Evolutionary conservation across 2,113 vertebrate species (phyloP).

Genomic region (Pungitius pungitius): DNA sequence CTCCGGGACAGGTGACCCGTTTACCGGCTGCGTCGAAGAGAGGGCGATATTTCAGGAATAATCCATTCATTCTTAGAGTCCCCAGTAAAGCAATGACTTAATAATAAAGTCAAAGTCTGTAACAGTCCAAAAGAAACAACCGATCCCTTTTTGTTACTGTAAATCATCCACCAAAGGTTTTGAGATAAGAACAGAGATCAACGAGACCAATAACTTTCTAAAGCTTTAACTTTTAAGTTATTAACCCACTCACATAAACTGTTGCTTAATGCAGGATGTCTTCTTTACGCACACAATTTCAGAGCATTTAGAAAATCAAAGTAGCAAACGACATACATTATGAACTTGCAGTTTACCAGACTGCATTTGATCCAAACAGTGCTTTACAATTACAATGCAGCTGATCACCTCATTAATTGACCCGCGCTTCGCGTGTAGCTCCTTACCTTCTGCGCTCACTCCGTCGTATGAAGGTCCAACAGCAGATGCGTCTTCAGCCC

Average conservation of each 20-base stretch:
- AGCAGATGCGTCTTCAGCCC: constrained; percentile 36
- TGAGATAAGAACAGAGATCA: constrained; percentile 3
- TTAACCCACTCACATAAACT: neutral
- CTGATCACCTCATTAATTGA: neutral
- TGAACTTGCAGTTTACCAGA: neutral
- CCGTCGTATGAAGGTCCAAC: neutral
- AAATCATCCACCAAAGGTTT: neutral
- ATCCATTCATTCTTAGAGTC: constrained; percentile 25
- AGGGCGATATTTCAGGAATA: constrained; percentile 28
- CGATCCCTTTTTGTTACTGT: neutral
- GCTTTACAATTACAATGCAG: neutral
- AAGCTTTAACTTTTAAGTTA: neutral
- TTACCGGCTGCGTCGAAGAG: constrained; percentile 29
- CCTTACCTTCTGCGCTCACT: constrained; percentile 60
- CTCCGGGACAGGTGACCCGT: constrained; percentile 49
- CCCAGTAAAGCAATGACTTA: constrained; percentile 3
- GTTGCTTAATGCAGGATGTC: neutral
- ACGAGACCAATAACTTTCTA: neutral
- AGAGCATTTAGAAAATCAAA: neutral
- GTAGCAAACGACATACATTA: neutral
- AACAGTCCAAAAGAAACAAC: neutral
- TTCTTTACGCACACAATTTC: too few species aligned
- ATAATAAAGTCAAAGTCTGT: constrained; percentile 6
- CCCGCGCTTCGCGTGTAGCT: neutral
- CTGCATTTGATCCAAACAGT: neutral